Conservation (phyloP, 1,140 invertebrate species). For the Brachionus asplanchnoidis region DNA sequence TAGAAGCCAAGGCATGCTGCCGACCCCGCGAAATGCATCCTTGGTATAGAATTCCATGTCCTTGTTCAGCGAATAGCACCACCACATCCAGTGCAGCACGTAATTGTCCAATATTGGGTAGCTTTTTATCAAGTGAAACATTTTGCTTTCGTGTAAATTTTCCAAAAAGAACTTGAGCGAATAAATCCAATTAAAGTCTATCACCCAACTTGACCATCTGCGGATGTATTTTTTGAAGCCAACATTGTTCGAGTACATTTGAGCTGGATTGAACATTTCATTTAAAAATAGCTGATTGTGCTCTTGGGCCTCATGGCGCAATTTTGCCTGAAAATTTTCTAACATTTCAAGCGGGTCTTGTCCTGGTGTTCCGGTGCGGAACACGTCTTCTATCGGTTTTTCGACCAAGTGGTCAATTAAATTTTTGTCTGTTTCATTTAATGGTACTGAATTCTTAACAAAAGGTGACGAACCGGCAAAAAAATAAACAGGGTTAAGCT, state of each 20-base stretch:
- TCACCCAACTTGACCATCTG: slow-evolving; percentile 26
- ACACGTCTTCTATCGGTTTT: slow-evolving; percentile 1
- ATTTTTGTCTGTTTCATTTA: slow-evolving; percentile 32
- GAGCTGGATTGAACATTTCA: neutral
- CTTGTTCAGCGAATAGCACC: slow-evolving; percentile 13
- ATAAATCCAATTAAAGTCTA: slow-evolving; percentile 40
- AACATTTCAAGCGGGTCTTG: slow-evolving; percentile 16
- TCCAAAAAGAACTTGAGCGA: slow-evolving; percentile 19
- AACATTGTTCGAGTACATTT: neutral
- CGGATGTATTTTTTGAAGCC: slow-evolving; percentile 36
- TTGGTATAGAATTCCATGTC: slow-evolving; percentile 26
- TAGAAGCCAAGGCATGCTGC: slow-evolving; percentile 20
- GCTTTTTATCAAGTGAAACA: slow-evolving; percentile 25
- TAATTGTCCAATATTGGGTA: slow-evolving; percentile 40
- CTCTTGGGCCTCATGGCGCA: neutral
- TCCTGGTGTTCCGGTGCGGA: neutral
- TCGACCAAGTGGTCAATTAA: neutral
- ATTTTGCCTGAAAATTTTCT: slow-evolving; percentile 14
- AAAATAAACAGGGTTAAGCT: slow-evolving; percentile 40
- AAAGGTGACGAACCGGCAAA: slow-evolving; percentile 40
- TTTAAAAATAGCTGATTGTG: neutral
- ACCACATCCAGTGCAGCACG: slow-evolving; percentile 39
- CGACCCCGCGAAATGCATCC: slow-evolving; percentile 6
- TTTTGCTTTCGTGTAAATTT: neutral
- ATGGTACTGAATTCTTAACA: neutral